Percentiles rank a stretch among this genome's conserved stretches.
phyloP scores from a whole-genome alignment of 35 echinoderm and acorn worm species.

The Holothuria glaberrima region DNA sequence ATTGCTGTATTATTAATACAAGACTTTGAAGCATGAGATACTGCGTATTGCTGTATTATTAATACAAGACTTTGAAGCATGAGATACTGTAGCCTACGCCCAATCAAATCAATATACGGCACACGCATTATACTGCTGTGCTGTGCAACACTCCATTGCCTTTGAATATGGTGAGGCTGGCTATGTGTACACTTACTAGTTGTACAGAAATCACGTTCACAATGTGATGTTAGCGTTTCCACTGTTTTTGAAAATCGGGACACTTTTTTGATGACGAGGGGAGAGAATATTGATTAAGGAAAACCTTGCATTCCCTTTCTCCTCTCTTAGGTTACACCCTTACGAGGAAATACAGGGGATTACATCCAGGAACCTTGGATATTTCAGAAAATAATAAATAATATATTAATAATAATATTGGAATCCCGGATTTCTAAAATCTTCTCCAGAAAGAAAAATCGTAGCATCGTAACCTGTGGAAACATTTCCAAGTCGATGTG shows the following conservation, averaged over 20 bases:
- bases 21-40: not conserved
- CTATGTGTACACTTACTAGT: not conserved
- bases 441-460: not conserved
- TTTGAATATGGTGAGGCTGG: not conserved
- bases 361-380: too few relatives aligned
- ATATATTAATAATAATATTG: not conserved
- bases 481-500: not conserved
- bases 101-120: not conserved
- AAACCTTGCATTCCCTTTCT: too few relatives aligned
- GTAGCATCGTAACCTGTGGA: slow-evolving; percentile 7
- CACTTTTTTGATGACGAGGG: too few relatives aligned
- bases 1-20: not conserved
- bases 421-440: not conserved
- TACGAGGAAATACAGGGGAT: too few relatives aligned
- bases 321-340: too few relatives aligned
- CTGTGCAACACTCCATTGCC: not conserved
- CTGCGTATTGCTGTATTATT: too few relatives aligned
- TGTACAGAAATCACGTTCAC: slow-evolving; percentile 20
- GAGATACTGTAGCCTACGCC: too few relatives aligned
- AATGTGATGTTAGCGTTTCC: slow-evolving; percentile 26
- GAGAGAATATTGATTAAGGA: not conserved
- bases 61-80: too few relatives aligned
- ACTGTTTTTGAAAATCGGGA: not conserved
- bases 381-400: too few relatives aligned
- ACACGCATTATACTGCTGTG: not conserved